A percentile compares a stretch with the other conserved stretches of the same genome.
Conservation (phyloP, 2,113 vertebrate species). For the Sula dactylatra region DNA sequence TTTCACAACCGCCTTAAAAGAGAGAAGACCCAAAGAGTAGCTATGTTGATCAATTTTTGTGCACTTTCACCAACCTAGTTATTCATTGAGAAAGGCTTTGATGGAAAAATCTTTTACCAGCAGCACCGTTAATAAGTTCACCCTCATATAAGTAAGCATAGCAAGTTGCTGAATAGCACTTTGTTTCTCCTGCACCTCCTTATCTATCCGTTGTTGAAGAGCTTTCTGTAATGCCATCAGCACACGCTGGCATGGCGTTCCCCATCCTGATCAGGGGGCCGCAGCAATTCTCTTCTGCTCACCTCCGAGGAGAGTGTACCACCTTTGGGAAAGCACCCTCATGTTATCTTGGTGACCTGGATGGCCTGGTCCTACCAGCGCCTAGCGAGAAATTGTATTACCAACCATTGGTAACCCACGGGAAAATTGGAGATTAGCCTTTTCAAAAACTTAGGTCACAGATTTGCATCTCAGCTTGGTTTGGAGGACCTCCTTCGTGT, state of each 20-base stretch:
- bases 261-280: too few species aligned
- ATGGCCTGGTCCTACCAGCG: accelerated
- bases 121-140: neutral
- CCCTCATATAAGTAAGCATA: neutral
- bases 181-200: neutral
- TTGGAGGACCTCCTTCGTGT: neutral
- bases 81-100: neutral
- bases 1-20: neutral
- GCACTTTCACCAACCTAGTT: neutral
- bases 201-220: accelerated
- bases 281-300: neutral
- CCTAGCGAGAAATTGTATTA: accelerated
- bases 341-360: accelerated
- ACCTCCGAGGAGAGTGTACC: neutral
- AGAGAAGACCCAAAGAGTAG: neutral
- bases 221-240: neutral
- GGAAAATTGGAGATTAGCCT: neutral
- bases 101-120: neutral
- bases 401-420: accelerated
- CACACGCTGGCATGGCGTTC: accelerated
- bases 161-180: neutral
- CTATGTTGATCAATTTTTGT: accelerated
- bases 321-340: neutral
- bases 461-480: neutral
- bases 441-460: neutral